A percentile compares a stretch with the other conserved stretches of the same genome.
Evolutionary conservation across 2,113 vertebrate genomes (phyloP).

Genomic region (Nycticryphes semicollaris): DNA sequence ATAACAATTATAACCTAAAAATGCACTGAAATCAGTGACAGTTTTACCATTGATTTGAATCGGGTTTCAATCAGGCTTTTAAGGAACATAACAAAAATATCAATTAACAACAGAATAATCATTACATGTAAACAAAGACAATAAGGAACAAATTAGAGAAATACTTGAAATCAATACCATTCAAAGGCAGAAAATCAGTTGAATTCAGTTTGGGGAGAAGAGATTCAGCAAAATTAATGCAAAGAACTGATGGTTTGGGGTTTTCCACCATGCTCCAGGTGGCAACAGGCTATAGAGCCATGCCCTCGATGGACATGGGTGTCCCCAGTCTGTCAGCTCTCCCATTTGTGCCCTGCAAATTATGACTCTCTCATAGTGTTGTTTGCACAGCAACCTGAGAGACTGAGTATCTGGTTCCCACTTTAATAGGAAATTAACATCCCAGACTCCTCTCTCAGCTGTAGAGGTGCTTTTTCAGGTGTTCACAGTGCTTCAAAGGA

Average conservation of each 20-base stretch:
- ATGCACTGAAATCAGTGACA: neutral
- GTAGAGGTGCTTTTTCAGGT: neutral
- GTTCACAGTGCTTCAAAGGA: neutral
- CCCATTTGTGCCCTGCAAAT: neutral
- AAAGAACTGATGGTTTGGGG: neutral
- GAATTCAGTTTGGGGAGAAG: neutral
- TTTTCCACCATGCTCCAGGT: neutral
- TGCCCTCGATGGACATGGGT: fast-evolving
- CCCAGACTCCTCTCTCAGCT: neutral
- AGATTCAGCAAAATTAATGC: neutral
- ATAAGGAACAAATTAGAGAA: constrained; percentile 1
- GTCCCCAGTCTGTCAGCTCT: neutral
- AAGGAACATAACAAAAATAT: neutral
- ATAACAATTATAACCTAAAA: neutral
- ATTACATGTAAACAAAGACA: constrained; percentile 5
- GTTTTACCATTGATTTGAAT: neutral
- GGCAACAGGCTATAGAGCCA: fast-evolving
- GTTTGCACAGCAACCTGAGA: neutral
- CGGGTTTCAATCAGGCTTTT: neutral
- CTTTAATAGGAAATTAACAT: neutral
- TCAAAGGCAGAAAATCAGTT: neutral
- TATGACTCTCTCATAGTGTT: neutral
- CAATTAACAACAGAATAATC: constrained; percentile 44
- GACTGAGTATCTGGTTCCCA: neutral
- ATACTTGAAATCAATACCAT: neutral